Evolutionary conservation across 1,140 invertebrate genomes (phyloP), one percentile per base, ranked within the genome.

Genomic region (Brachionus paranguensis): DNA sequence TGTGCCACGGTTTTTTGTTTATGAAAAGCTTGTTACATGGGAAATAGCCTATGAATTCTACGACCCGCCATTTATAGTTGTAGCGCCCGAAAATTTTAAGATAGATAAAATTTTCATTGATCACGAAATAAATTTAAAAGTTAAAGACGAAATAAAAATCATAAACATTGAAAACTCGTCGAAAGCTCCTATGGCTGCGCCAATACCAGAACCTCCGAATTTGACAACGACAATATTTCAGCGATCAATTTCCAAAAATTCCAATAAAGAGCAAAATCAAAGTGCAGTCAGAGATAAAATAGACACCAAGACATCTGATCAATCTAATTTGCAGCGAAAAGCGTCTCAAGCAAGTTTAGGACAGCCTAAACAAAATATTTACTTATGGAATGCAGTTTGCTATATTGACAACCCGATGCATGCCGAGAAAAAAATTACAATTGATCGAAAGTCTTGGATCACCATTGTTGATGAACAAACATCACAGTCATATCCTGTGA

Each of bases 41-140:
- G 60, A 68, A 29, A 68, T 83, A 6, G 14, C 17, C 3, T 83
- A 17, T 43, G 81, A 83, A 33, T 47, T 83, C 29, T 83, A 83
- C 53, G 81, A 83, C 45, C 81, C 81, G 37, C 60, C 60, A 53
- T 68, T 68, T 68, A 37, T 83, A 10, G 64, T 83, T 47, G 17
- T 83, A 17, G 6, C 81, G 20, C 20, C 33, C 10, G 78, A 81
- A 33, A 45, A 7, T 27, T 68, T 81, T 24, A 81, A 81, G 41
- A 11, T 81, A 64, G 78, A 81, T 11, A 37, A 27, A 68, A 68
- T 68, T 24, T 81, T 81, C 64, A 81, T 81, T 68, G 78, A 81
- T 64, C 50, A 81, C 37, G 78, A 81, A 68, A 81, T 81, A 81
- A 81, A 81, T 81, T n/a, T 24, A 64, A 81, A 60, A 65, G 29